Conservation (phyloP, 2,113 vertebrate genomes). For the Poicephalus gulielmi region DNA sequence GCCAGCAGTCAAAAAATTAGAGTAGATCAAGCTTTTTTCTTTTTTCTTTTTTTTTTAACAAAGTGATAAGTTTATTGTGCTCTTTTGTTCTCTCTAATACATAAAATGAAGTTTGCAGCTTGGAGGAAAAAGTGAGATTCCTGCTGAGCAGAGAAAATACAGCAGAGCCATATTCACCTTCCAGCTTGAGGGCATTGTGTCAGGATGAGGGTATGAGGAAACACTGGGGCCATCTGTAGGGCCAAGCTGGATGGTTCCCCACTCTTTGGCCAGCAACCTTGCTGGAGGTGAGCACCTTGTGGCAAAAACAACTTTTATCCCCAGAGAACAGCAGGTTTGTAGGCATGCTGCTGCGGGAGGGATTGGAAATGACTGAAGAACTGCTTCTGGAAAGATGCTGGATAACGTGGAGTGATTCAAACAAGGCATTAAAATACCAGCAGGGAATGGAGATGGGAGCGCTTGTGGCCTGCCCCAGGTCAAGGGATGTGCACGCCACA, state of each 20-base stretch:
- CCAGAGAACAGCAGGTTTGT: background rate
- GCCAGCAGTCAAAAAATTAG: background rate
- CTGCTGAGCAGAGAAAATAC: background rate
- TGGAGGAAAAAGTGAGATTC: background rate
- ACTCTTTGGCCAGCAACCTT: background rate
- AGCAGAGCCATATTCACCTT: background rate
- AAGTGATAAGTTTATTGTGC: background rate
- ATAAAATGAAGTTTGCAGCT: background rate
- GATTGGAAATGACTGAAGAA: background rate
- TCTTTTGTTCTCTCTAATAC: background rate
- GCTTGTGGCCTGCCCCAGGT: rapidly evolving
- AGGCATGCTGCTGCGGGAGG: conserved; percentile 1
- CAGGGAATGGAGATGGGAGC: background rate
- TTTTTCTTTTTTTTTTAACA: background rate
- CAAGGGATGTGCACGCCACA: background rate
- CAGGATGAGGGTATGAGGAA: background rate
- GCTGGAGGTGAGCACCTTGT: conserved; percentile 4
- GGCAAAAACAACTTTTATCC: background rate
- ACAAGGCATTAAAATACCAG: background rate
- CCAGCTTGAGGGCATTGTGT: background rate
- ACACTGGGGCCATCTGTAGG: background rate
- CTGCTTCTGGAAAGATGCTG: background rate
- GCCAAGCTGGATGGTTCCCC: background rate
- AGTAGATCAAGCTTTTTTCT: background rate
- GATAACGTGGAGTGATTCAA: background rate